Evolutionary conservation across 1,140 invertebrate genomes (phyloP).

Genomic region (Lordiphosa clarofinis): DNA sequence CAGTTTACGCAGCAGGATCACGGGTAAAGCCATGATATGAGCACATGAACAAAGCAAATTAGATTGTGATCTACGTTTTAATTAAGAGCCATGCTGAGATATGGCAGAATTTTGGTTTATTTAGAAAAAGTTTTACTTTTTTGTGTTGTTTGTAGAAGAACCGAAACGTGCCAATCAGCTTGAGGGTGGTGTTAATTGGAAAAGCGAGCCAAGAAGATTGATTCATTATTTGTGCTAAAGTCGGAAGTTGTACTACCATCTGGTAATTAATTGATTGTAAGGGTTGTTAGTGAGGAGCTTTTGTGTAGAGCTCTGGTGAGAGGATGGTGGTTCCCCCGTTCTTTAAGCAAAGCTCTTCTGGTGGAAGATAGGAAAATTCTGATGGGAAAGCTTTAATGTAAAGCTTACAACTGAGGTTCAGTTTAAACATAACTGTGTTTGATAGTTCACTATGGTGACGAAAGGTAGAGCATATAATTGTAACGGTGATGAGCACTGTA

Average conservation of each 20-base stretch:
- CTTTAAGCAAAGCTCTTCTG: conserved; percentile 1
- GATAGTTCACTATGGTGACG: too few species aligned
- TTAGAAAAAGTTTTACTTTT: conserved; percentile 4
- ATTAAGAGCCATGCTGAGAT: conserved; percentile 2
- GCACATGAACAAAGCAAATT: conserved; percentile 29
- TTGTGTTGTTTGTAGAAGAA: too few species aligned
- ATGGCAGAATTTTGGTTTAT: conserved; percentile 19
- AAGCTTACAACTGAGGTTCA: too few species aligned
- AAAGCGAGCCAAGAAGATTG: conserved; percentile 8
- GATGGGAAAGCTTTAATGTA: too few species aligned
- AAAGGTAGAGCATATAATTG: too few species aligned
- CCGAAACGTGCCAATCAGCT: conserved; percentile 20
- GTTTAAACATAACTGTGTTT: too few species aligned
- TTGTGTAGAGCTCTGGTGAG: neutral
- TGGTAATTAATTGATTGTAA: conserved; percentile 23
- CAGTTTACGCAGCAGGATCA: conserved; percentile 32
- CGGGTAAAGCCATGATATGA: conserved; percentile 21
- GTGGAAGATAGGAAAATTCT: too few species aligned
- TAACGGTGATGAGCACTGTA: too few species aligned
- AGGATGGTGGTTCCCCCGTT: neutral
- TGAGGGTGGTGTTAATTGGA: conserved; percentile 13
- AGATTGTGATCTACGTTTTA: neutral
- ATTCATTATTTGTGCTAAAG: neutral
- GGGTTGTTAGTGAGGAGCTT: conserved; percentile 3
- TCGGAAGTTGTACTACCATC: conserved; percentile 21